Evolutionary conservation across 2,797 vertebrate genomes (phyloP).

Genomic region (Myotis pilosus): DNA sequence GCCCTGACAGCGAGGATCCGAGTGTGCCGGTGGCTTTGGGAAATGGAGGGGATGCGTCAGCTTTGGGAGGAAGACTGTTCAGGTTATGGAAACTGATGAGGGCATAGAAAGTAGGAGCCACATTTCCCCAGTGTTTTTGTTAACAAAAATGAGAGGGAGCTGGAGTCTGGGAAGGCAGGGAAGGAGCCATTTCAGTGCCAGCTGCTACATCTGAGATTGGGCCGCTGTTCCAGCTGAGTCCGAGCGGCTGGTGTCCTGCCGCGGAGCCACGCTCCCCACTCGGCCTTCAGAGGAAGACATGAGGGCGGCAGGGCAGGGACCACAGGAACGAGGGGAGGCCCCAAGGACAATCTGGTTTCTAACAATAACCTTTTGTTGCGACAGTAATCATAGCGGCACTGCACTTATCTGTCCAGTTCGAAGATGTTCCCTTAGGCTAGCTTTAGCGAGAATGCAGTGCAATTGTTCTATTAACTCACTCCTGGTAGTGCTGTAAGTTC

Average conservation of each 20-base stretch:
- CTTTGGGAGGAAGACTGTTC: neutral
- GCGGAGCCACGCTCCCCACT: neutral
- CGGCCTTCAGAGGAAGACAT: neutral
- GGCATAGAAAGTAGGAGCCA: neutral
- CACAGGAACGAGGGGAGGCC: neutral
- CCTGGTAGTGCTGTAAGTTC: neutral
- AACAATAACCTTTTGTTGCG: neutral
- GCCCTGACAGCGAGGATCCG: neutral
- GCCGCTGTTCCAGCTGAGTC: neutral
- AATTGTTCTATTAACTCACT: neutral
- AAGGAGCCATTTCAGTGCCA: neutral
- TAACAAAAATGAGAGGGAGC: neutral
- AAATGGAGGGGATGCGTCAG: neutral
- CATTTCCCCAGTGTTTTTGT: neutral
- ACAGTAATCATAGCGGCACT: neutral
- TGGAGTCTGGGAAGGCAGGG: neutral
- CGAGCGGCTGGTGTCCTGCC: neutral
- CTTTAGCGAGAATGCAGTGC: neutral
- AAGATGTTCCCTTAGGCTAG: neutral
- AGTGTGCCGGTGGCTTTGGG: neutral
- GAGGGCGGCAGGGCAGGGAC: neutral
- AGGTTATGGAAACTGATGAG: neutral
- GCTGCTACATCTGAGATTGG: neutral
- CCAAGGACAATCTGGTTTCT: neutral
- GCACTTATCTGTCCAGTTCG: neutral